Evolutionary conservation across 2,113 vertebrate genomes (phyloP).

Genomic region (Callipepla squamata): DNA sequence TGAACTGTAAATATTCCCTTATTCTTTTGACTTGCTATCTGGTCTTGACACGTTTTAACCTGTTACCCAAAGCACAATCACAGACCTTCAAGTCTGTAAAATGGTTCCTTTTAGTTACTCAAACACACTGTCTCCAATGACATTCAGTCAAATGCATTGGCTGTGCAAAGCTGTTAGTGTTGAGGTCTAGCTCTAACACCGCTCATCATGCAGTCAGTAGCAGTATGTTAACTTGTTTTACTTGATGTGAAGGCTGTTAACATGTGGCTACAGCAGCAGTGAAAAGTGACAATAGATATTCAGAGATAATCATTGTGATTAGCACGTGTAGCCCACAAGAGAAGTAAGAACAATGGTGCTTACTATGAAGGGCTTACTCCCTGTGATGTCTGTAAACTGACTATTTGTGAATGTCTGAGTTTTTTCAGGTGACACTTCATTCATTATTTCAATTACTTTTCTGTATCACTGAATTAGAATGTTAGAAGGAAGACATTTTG

Average conservation of each 20-base stretch:
- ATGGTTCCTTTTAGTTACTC: neutral
- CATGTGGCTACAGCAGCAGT: neutral
- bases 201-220: neutral
- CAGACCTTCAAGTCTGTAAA: neutral
- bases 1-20: neutral
- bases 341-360: neutral
- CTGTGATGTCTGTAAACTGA: neutral
- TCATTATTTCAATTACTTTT: slow-evolving; percentile 18
- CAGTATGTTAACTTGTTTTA: neutral
- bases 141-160: neutral
- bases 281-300: neutral
- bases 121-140: neutral
- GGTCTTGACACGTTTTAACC: neutral
- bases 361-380: neutral
- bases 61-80: neutral
- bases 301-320: neutral
- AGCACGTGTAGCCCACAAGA: neutral
- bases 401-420: slow-evolving; percentile 10
- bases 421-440: neutral
- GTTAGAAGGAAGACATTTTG: slow-evolving; percentile 1
- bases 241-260: neutral
- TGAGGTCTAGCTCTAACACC: neutral
- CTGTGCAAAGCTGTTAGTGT: neutral
- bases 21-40: neutral
- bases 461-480: neutral